These are phyloP conservation scores for Noctua pronuba DNA, from an alignment of 2,888 invertebrate genomes.

Conservation along the genomic window DNA sequence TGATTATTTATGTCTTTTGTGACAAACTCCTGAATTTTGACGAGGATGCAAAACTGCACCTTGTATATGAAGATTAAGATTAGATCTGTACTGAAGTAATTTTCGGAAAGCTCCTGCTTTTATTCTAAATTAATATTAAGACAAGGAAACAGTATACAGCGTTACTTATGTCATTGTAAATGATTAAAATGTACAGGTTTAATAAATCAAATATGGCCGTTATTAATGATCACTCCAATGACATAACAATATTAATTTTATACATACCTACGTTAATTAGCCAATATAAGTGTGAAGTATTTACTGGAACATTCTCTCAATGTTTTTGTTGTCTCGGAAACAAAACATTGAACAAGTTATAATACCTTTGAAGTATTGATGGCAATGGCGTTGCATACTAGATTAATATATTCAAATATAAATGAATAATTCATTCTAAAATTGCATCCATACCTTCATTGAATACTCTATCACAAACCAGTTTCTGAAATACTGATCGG, in stretches of 20 bases:
- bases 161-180: neutral
- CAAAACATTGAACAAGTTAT: constrained; percentile 6
- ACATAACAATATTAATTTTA: neutral
- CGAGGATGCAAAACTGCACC: no score
- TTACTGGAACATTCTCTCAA: neutral
- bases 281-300: neutral
- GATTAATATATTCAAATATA: constrained; percentile 56
- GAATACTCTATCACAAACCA: constrained; percentile 58
- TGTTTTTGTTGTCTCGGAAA: constrained; percentile 3
- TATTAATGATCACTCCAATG: neutral
- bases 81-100: constrained; percentile 7
- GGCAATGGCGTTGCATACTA: constrained; percentile 39
- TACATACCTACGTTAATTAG: neutral
- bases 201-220: neutral
- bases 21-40: no score
- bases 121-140: constrained; percentile 3
- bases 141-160: constrained; percentile 13
- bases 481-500: constrained; percentile 54
- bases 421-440: constrained; percentile 60
- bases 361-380: constrained; percentile 10
- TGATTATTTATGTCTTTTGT: no score
- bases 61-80: constrained; percentile 31
- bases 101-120: constrained; percentile 34
- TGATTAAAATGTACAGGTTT: neutral
- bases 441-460: constrained; percentile 61